These are phyloP conservation scores for Leucoraja erinaceus DNA, from an alignment of 2,113 vertebrate genomes.

Conservation along the genomic window DNA sequence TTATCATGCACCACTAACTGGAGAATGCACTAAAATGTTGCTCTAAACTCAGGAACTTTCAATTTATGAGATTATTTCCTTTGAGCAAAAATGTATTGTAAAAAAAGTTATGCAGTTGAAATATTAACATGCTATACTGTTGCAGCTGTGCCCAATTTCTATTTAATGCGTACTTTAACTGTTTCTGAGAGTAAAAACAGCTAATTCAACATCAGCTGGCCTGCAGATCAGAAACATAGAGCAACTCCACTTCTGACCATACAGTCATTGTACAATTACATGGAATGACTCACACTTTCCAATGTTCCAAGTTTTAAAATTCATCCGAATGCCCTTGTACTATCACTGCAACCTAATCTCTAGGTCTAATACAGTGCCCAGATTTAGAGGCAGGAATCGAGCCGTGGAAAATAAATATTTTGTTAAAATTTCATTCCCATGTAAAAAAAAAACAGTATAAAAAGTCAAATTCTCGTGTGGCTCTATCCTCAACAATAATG, in stretches of 20 bases:
- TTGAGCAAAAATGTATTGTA: neutral
- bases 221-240: no score
- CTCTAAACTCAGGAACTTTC: neutral
- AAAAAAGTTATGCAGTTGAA: neutral
- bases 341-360: no score
- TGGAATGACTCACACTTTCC: neutral
- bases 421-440: no score
- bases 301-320: neutral
- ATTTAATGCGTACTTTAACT: neutral
- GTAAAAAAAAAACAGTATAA: no score
- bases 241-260: neutral
- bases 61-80: neutral
- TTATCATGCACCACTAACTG: neutral
- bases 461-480: no score
- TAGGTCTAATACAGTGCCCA: no score
- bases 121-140: neutral
- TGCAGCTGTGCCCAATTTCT: neutral
- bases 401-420: no score
- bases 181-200: no score
- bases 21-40: neutral
- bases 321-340: no score
- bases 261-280: neutral
- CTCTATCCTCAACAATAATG: no score
- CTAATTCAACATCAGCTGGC: neutral
- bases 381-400: no score